Evolutionary conservation across 2,113 vertebrate genomes (phyloP).

Genomic region (Argyrosomus japonicus): DNA sequence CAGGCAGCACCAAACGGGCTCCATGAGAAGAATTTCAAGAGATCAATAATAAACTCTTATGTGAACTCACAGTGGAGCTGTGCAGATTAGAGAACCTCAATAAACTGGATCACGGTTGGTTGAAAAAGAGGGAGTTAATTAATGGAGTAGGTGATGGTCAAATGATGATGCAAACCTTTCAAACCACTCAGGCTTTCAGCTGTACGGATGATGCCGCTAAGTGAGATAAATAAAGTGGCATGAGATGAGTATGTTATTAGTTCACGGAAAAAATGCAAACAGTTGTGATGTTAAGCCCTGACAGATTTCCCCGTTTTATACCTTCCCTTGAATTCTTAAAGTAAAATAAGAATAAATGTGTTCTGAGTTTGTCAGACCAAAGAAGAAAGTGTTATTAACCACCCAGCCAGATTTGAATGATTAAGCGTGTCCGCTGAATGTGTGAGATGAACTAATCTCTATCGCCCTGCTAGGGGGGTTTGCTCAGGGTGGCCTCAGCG

Average conservation of each 20-base stretch:
- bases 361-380: too few relatives aligned
- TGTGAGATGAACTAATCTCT: too few relatives aligned
- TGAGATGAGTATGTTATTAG: background rate
- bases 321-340: background rate
- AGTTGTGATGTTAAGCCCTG: background rate
- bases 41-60: slow-evolving; percentile 72
- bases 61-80: slow-evolving; percentile 69
- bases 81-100: slow-evolving; percentile 69
- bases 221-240: slow-evolving; percentile 15
- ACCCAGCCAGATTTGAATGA: too few relatives aligned
- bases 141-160: slow-evolving; percentile 48
- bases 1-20: slow-evolving; percentile 35
- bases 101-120: slow-evolving; percentile 56
- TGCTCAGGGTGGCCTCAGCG: too few relatives aligned
- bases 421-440: too few relatives aligned
- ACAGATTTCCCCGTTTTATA: background rate
- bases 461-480: too few relatives aligned
- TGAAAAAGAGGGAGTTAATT: slow-evolving; percentile 54
- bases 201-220: background rate
- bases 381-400: too few relatives aligned
- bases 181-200: slow-evolving; percentile 1
- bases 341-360: too few relatives aligned
- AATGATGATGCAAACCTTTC: slow-evolving; percentile 60
- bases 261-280: background rate
- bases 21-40: slow-evolving; percentile 70